Base-by-base conservation (phyloP, 2,797 vertebrate genomes). In the Rhabdophis nuchalis region DNA sequence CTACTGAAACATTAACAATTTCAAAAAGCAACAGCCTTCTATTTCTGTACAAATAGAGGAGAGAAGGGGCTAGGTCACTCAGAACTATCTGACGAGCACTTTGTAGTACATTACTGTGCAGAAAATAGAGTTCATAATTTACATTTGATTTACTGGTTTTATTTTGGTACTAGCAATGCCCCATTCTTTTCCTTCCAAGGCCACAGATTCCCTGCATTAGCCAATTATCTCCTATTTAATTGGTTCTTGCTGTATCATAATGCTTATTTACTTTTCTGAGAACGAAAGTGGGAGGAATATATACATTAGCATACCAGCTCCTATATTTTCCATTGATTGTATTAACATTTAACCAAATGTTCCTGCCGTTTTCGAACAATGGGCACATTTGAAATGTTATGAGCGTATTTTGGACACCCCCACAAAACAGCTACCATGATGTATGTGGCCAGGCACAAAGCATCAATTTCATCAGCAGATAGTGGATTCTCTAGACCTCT, bases 131-230 rank as follows among this genome's bases (percentile, higher is more conserved):
- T 29, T 89, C 9, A 61, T 88, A 58, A 85, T 89, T 72, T 86
- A 56, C 77, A 91, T 89, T 86, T 89, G 77, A 89, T 58, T 91
- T 56, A 86, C 36, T 32, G 72, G 53, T 90, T 46, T 93, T 90
- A 60, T 90, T 93, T 91, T 41, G 72, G 82, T 86, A 41, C 54
- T 50, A 77, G 54, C 29, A 86, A 25, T 50, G 41, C 29, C 58
- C 41, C 58, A 52, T 91, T 58, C 77, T 82, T 88, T 18, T 85
- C 36, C 50, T 61, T 77, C 36, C 77, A 92, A 58, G 25, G 27
- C 53, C 41, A 56, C 46, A 87, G 58, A 91, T 16, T 91, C 64
- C 36, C 52, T 20, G 13, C 64, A 27, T 60, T 89, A 57, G 14
- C 85, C 88, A 86, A n/a, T 92, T 89, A 64, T 89, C n/a, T 68